Evolutionary conservation across 2,888 invertebrate species (phyloP).

Genomic region (Caenorhabditis plicata): DNA sequence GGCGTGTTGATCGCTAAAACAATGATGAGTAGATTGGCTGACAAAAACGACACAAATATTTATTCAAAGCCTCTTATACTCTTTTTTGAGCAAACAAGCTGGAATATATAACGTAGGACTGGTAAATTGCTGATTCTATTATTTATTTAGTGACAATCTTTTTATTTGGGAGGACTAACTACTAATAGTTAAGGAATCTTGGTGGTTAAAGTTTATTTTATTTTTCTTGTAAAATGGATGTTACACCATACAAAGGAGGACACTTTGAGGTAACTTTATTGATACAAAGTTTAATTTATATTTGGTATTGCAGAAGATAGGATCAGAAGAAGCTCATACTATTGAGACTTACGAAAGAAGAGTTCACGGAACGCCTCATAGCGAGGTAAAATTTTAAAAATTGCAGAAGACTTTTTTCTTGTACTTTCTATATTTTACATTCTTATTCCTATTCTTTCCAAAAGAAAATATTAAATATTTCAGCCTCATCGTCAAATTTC

Average conservation of each 20-base stretch:
- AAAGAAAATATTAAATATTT: constrained; percentile 10
- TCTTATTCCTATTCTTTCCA: not conserved
- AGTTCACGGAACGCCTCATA: constrained; percentile 52
- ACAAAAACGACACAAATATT: too few relatives aligned
- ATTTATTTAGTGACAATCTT: not conserved
- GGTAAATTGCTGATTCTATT: too few relatives aligned
- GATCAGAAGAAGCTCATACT: constrained; percentile 59
- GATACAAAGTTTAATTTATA: not conserved
- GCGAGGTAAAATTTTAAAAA: constrained; percentile 37
- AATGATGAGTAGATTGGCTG: too few relatives aligned
- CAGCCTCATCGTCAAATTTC: constrained; percentile 58
- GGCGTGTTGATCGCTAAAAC: too few relatives aligned
- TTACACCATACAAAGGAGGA: constrained; percentile 47
- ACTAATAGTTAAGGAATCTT: too few relatives aligned
- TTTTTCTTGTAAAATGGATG: constrained; percentile 28
- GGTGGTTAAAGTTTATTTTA: too few relatives aligned
- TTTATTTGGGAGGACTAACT: too few relatives aligned
- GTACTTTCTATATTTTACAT: not conserved
- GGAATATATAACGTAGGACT: too few relatives aligned
- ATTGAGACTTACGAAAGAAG: constrained; percentile 56
- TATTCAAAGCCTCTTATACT: too few relatives aligned
- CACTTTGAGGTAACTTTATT: constrained; percentile 41
- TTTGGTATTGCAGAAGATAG: constrained; percentile 51
- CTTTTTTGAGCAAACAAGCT: too few relatives aligned
- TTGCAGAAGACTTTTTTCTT: too few relatives aligned